Percentiles rank a stretch among this genome's conserved stretches.
Evolutionary conservation across 2,888 invertebrate genomes (phyloP).

Genomic region (Polyommatus iphigenia): DNA sequence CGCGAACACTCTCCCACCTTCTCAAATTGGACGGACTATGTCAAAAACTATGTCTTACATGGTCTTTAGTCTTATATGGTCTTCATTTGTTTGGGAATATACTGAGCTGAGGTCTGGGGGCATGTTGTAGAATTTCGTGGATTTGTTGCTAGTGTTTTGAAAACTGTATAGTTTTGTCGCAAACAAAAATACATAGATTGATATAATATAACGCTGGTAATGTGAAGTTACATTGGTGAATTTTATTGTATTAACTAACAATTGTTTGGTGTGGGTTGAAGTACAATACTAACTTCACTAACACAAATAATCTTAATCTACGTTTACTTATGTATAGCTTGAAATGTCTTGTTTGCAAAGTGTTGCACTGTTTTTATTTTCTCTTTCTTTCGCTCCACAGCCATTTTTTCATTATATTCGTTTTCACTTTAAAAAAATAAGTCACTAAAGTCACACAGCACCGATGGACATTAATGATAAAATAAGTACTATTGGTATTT

Average conservation of each 20-base stretch:
- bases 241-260: neutral
- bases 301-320: neutral
- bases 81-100: neutral
- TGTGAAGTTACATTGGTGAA: neutral
- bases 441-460: neutral
- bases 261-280: neutral
- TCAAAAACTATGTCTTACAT: neutral
- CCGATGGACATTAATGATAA: neutral
- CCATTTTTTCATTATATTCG: constrained; percentile 18
- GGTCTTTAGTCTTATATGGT: neutral
- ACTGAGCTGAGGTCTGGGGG: neutral
- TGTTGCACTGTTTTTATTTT: constrained; percentile 20
- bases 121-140: neutral
- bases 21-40: neutral
- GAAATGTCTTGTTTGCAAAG: neutral
- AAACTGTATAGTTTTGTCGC: neutral
- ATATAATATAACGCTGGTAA: neutral
- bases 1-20: constrained; percentile 34
- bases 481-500: neutral
- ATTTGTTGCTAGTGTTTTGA: neutral
- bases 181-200: too few species aligned
- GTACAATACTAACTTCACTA: neutral
- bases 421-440: constrained; percentile 29
- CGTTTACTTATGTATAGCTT: neutral
- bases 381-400: constrained; percentile 22